These are phyloP conservation scores for Cepphus grylle DNA, from an alignment of 2,113 vertebrate genomes.

Conservation along the genomic window DNA sequence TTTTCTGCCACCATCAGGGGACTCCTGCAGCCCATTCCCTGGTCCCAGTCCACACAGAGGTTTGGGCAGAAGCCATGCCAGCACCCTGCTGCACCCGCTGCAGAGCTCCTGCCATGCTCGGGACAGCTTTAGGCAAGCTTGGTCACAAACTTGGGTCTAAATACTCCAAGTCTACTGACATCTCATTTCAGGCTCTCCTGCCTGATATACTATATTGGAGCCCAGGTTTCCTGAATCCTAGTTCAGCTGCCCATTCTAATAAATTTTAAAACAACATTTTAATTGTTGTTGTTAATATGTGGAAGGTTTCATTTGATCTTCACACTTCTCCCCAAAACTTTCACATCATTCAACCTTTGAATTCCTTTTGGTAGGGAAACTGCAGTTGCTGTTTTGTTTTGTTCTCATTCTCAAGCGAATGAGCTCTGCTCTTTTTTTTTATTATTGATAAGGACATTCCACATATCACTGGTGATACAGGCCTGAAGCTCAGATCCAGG, in stretches of 20 bases:
- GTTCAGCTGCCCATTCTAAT: neutral
- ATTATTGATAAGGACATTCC: neutral
- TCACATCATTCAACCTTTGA: neutral
- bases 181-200: neutral
- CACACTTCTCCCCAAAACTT: neutral
- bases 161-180: neutral
- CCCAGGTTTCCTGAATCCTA: neutral
- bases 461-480: neutral
- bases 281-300: neutral
- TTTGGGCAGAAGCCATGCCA: neutral
- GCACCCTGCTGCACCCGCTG: neutral
- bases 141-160: neutral
- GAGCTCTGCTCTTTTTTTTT: neutral
- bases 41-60: accelerated
- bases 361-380: neutral
- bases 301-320: neutral
- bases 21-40: accelerated
- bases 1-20: neutral
- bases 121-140: neutral
- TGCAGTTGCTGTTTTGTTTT: neutral
- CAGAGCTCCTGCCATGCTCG: neutral
- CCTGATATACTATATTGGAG: neutral
- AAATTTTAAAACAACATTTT: neutral
- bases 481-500: neutral
- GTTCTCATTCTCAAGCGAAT: neutral